Evolutionary conservation across 1,140 invertebrate genomes (phyloP).

Genomic region (Nephotettix cincticeps): DNA sequence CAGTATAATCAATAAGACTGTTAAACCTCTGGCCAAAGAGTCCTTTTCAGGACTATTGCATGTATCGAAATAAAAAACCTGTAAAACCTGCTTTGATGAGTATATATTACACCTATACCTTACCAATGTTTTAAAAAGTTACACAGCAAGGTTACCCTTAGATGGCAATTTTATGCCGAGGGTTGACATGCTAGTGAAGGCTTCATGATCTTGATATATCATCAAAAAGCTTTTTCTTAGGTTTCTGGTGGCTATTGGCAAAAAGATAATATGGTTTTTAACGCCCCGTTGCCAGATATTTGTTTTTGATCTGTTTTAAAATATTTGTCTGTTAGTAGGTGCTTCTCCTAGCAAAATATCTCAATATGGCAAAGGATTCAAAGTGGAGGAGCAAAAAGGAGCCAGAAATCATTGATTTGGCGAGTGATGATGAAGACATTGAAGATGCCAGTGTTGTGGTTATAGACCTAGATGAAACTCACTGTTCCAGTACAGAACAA

Average conservation of each 20-base stretch:
- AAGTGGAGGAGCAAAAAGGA: no score
- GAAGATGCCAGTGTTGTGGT: no score
- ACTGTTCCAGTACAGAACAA: no score
- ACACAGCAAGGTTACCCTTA: neutral
- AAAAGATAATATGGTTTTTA: neutral
- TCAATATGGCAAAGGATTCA: no score
- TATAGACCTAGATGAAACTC: no score
- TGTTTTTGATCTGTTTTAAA: neutral
- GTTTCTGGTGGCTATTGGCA: neutral
- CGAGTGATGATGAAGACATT: no score
- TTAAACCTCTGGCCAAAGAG: neutral
- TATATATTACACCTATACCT: neutral
- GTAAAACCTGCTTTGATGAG: neutral
- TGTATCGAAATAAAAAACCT: neutral
- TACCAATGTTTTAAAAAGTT: no score
- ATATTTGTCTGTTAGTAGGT: no score
- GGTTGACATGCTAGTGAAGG: neutral
- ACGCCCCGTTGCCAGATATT: neutral
- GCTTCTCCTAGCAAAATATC: no score
- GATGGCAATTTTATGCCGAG: slow-evolving; percentile 10
- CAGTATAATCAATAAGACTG: neutral
- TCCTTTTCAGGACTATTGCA: slow-evolving; percentile 3
- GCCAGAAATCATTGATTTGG: no score
- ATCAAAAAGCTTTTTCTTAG: neutral
- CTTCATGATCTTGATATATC: neutral